A percentile compares a stretch with the other conserved stretches of the same genome.
Conservation (phyloP, 2,113 vertebrate species). For the Lethenteron camtschaticum region DNA sequence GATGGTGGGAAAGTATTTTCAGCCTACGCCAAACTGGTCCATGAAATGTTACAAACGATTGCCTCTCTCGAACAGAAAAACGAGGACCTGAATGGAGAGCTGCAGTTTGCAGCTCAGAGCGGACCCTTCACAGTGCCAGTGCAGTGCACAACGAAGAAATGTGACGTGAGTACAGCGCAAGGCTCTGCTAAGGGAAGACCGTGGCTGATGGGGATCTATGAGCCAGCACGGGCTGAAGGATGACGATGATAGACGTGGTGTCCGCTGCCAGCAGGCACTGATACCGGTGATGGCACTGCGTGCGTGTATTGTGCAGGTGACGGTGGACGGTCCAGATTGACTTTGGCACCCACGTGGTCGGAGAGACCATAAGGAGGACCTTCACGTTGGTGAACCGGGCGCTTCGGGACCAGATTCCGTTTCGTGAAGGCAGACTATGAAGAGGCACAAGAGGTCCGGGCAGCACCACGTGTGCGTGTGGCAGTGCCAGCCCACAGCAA, state of each 20-base stretch:
- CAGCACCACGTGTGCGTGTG: too few relatives aligned
- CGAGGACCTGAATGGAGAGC: conserved; percentile 43
- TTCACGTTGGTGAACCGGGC: conserved; percentile 52
- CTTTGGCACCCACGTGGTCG: conserved; percentile 57
- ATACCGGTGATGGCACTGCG: too few relatives aligned
- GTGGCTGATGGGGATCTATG: too few relatives aligned
- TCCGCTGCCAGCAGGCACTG: too few relatives aligned
- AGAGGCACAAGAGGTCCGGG: too few relatives aligned
- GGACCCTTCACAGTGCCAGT: conserved; percentile 46
- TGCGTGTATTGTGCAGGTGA: conserved; percentile 25
- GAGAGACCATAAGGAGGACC: conserved; percentile 39
- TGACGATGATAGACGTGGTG: too few relatives aligned
- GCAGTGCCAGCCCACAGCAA: too few relatives aligned
- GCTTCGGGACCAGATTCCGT: conserved; percentile 38
- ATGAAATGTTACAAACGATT: too few relatives aligned
- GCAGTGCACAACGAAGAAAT: conserved; percentile 53
- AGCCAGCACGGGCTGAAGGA: too few relatives aligned
- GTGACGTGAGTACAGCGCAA: conserved; percentile 30
- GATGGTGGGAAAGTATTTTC: too few relatives aligned
- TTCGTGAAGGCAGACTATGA: background rate
- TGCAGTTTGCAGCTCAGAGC: conserved; percentile 39
- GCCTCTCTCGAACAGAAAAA: conserved; percentile 30
- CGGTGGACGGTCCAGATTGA: conserved; percentile 47
- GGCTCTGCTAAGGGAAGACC: too few relatives aligned
- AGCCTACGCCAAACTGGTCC: too few relatives aligned